Evolutionary conservation across 1,140 invertebrate species (phyloP), one percentile per base, ranked within the genome.

Genomic region (Anthonomus grandis): DNA sequence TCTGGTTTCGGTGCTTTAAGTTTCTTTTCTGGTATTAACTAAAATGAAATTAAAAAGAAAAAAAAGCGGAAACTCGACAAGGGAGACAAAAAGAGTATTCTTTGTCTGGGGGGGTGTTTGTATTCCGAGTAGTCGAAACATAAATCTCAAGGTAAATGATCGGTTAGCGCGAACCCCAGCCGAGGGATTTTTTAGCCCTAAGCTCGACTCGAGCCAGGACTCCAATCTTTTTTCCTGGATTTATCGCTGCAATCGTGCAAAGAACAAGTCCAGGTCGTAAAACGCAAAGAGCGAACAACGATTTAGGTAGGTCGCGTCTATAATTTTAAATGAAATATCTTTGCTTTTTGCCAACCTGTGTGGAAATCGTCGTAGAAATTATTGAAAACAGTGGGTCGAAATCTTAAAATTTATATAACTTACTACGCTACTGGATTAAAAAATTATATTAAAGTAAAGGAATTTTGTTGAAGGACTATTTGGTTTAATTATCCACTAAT

Each of bases 71-170:
- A 55, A 44, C 41, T 41, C 18, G n/a, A n/a, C n/a, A n/a, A n/a
- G n/a, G n/a, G n/a, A n/a, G n/a, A n/a, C n/a, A n/a, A n/a, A 27
- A 41, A 45, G 25, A 38, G 47, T 59, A 23, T 57, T 55, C 57
- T 58, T 49, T n/a, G n/a, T n/a, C n/a, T n/a, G n/a, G n/a, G n/a
- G n/a, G n/a, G 27, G 62, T 71, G 64, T 71, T 71, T 71, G 68
- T 69, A 71, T 70, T 71, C 65, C 22, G 67, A 62, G 69, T 71
- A 69, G 68, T 65, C 64, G 63, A 64, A 57, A 66, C 69, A 72
- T 72, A 72, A 72, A 72, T 72, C 65, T 60, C 59, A 54, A 63
- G 64, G 68, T 72, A 72, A 72, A 70, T 70, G 70, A 72, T 72
- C 70, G 70, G 70, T 72, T 72, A 70, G 64, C 68, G 62, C 69